These are phyloP conservation scores for Holcopasites calliopsidis DNA, from an alignment of 1,140 invertebrate genomes.

Conservation along the genomic window DNA sequence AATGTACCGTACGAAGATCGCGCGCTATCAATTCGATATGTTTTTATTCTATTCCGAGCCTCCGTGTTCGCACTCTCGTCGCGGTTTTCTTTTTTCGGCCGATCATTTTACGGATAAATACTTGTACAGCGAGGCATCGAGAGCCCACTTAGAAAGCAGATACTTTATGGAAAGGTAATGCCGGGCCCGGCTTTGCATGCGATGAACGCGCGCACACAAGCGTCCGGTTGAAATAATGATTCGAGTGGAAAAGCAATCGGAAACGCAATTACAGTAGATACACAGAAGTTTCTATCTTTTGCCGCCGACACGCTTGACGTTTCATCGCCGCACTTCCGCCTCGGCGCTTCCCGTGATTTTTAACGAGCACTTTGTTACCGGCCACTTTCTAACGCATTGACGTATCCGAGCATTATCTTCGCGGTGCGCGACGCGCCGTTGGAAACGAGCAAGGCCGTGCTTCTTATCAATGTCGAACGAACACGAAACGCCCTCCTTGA, in stretches of 20 bases:
- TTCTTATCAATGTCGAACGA: constrained; percentile 6
- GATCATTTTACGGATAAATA: no score
- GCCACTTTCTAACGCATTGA: constrained; percentile 34
- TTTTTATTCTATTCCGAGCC: no score
- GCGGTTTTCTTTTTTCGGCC: no score
- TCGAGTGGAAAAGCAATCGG: not conserved
- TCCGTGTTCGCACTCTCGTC: no score
- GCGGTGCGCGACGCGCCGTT: not conserved
- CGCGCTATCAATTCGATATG: no score
- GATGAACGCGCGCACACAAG: not conserved
- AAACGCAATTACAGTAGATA: not conserved
- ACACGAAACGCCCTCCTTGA: not conserved
- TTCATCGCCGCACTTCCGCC: constrained; percentile 15
- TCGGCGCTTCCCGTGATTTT: constrained; percentile 16
- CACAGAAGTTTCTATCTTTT: not conserved
- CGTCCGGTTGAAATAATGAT: not conserved
- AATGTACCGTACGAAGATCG: no score
- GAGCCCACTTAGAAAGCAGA: constrained; percentile 21
- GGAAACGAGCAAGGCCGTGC: not conserved
- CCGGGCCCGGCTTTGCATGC: not conserved
- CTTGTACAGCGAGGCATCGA: not conserved
- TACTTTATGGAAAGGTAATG: not conserved
- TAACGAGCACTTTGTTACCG: constrained; percentile 12
- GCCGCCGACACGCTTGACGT: constrained; percentile 18
- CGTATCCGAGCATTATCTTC: constrained; percentile 37